phyloP scores from a whole-genome alignment of 2,113 vertebrate species.

The Lipotes vexillifer region DNA sequence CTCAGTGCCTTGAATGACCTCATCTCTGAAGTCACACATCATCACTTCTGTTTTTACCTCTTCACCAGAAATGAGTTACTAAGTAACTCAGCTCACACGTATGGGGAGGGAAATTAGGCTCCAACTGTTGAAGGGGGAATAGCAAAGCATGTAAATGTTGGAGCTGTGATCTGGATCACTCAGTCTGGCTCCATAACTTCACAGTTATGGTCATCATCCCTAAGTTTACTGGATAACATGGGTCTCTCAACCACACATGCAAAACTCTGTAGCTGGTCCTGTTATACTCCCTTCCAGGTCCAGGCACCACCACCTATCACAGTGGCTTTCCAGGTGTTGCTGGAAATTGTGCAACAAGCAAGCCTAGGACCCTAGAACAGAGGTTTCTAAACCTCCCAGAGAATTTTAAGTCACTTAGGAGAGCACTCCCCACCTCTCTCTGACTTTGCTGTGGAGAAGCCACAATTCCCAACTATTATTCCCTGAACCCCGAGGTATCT shows the following conservation, averaged over 20 bases:
- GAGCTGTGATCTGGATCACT: not conserved
- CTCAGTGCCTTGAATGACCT: not conserved
- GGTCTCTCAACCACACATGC: not conserved
- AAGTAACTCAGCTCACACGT: not conserved
- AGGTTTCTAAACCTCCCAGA: not conserved
- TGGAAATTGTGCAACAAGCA: not conserved
- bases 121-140: not conserved
- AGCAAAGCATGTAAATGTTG: not conserved
- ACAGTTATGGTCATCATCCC: accelerated
- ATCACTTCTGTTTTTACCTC: not conserved
- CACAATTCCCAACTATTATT: not conserved
- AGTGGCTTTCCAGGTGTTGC: not conserved
- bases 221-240: not conserved
- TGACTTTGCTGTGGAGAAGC: not conserved
- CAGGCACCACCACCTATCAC: not conserved
- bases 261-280: not conserved
- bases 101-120: not conserved
- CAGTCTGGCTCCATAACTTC: not conserved
- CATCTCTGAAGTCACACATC: not conserved
- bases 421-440: not conserved
- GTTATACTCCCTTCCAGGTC: no score
- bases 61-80: not conserved
- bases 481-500: not conserved
- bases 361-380: not conserved
- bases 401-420: not conserved